These are phyloP conservation scores for Mesembrinibis cayennensis DNA, from an alignment of 2,113 vertebrate species.

Conservation along the genomic window DNA sequence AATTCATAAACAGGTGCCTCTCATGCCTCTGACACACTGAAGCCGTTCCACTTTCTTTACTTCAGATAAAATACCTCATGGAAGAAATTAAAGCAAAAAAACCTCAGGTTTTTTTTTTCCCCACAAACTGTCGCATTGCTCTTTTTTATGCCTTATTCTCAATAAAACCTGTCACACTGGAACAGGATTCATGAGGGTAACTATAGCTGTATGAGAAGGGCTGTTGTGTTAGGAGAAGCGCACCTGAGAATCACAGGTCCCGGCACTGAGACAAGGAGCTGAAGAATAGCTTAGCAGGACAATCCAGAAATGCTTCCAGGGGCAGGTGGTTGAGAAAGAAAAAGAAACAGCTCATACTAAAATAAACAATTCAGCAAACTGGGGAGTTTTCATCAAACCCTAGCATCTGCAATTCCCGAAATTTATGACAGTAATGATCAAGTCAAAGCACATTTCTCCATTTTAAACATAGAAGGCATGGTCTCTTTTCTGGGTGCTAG, in stretches of 20 bases:
- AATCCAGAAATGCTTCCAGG: not conserved
- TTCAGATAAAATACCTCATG: not conserved
- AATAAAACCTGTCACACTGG: not conserved
- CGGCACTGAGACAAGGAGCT: not conserved
- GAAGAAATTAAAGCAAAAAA: not conserved
- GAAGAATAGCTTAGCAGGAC: not conserved
- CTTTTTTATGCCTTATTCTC: not conserved
- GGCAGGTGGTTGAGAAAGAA: not conserved
- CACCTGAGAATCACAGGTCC: not conserved
- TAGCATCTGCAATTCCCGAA: not conserved
- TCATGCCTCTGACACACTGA: not conserved
- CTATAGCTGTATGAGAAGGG: not conserved
- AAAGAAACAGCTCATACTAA: not conserved
- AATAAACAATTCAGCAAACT: not conserved
- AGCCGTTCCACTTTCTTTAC: not conserved
- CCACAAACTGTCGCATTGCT: not conserved
- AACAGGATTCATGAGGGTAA: not conserved
- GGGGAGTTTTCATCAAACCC: not conserved
- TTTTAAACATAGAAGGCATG: not conserved
- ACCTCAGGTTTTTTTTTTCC: not conserved
- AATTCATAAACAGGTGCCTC: not conserved
- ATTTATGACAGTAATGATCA: not conserved
- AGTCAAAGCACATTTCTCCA: not conserved
- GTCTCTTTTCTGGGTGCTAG: not conserved
- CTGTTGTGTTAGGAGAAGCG: not conserved